phyloP scores from a whole-genome alignment of 2,888 invertebrate species.

The Caenorhabditis angaria region DNA sequence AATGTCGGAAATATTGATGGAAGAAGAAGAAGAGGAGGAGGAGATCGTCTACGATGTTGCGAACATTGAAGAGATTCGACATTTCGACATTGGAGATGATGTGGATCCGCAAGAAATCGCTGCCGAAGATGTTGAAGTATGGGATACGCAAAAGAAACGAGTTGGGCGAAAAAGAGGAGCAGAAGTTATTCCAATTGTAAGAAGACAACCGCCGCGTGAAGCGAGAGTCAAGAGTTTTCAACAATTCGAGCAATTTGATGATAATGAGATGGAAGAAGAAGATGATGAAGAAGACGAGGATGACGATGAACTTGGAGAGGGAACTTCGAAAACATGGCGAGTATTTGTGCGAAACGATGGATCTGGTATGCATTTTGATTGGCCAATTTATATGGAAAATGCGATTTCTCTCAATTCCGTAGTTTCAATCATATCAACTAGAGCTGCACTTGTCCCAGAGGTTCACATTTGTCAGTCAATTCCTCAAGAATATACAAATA shows the following conservation, averaged over 20 bases:
- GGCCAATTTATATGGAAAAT: slow-evolving; percentile 32
- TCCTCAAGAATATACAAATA: slow-evolving; percentile 52
- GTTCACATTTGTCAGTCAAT: slow-evolving; percentile 35
- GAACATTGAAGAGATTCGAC: slow-evolving; percentile 45
- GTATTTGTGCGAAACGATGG: slow-evolving; percentile 45
- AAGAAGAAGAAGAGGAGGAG: slow-evolving; percentile 23
- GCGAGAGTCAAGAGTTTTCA: slow-evolving; percentile 28
- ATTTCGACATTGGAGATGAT: slow-evolving; percentile 51
- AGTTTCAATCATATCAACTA: slow-evolving; percentile 34
- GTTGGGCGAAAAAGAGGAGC: slow-evolving; percentile 7
- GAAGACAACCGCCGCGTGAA: slow-evolving; percentile 23
- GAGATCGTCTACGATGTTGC: slow-evolving; percentile 28
- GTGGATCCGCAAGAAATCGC: slow-evolving; percentile 40
- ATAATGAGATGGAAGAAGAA: slow-evolving; percentile 13
- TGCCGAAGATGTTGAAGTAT: slow-evolving; percentile 30
- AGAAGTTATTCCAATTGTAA: slow-evolving; percentile 18
- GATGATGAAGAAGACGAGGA: slow-evolving; percentile 20
- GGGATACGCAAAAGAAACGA: background rate
- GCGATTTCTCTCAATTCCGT: slow-evolving; percentile 24
- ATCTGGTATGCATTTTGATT: slow-evolving; percentile 46
- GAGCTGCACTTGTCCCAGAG: slow-evolving; percentile 18
- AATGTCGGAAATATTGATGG: slow-evolving; percentile 16
- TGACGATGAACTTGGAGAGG: slow-evolving; percentile 7
- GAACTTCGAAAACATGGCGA: slow-evolving; percentile 37
- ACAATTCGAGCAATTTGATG: slow-evolving; percentile 26